Base-by-base conservation (phyloP, 1,140 invertebrate genomes). In the Drosophila azteca region DNA sequence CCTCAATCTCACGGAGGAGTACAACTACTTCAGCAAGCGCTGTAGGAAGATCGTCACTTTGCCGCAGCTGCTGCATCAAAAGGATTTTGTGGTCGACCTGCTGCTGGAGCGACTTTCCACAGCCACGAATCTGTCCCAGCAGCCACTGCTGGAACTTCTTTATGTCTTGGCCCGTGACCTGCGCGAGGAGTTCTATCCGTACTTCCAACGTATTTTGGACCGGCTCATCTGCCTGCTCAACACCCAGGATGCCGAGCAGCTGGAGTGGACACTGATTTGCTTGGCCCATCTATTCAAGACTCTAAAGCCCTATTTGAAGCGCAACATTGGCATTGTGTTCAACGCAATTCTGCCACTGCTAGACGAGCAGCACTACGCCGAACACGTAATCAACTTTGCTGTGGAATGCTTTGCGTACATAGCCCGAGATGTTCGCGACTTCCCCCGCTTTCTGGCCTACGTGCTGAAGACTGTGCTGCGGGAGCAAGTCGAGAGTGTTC, bases 401-500 rank as follows among this genome's bases (percentile, higher is more conserved):
- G 96, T 97, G 1, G 97, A 98, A 92, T 97, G 96, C 93, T 98
- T 99, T 93, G 95, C 97, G 11, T 98, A 97, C 93, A 95, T 98
- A 1, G 96, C 97, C 6, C 93, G 97, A 68, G 98, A 98, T 94
- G 95, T 97, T 41, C 95, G 94, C 76, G 95, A 98, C 75, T 96
- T 95, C 76, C 93, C 95, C 7, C 94, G 94, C 17, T 96, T 98
- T 90, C 92, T 98, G 24, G 92, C 94, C 50, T 92, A 96, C 22
- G 91, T 98, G 6, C 92, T 98, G 4, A 92, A 93, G 79, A 93
- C 94, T 31, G 92, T 98, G 7, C 90, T 95, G 67, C 92, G 93
- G 41, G 94, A 94, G 90, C 93, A 94, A 75, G 93, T 96, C 90
- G 90, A 96, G 93, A 94, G 94, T 60, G 92, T 95, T 20, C 80